Conservation (phyloP, 2,797 vertebrate genomes). For the Echiichthys vipera region DNA sequence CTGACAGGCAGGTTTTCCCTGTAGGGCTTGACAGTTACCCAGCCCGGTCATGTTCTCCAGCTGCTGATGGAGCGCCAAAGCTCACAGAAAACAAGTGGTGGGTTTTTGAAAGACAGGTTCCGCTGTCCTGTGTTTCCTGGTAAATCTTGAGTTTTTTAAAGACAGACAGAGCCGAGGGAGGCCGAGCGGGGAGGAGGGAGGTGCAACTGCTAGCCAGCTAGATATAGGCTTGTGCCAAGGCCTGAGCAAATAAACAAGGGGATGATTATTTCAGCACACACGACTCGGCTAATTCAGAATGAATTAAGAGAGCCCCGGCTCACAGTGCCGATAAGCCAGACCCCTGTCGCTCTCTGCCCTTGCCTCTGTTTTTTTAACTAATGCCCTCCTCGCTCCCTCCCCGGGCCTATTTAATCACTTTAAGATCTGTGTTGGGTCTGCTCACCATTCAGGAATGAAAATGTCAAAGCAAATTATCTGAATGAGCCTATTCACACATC, state of each 20-base stretch:
- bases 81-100: slow-evolving; percentile 50
- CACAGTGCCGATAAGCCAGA: slow-evolving; percentile 71
- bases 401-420: slow-evolving; percentile 73
- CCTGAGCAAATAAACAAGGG: slow-evolving; percentile 81
- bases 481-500: slow-evolving; percentile 72
- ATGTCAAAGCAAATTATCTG: slow-evolving; percentile 80
- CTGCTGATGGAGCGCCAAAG: slow-evolving; percentile 49
- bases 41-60: slow-evolving; percentile 50
- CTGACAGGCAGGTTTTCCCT: slow-evolving; percentile 65
- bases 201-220: slow-evolving; percentile 37
- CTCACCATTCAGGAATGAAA: slow-evolving; percentile 72
- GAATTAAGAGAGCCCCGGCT: slow-evolving; percentile 76
- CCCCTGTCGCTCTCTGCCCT: slow-evolving; percentile 59
- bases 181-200: slow-evolving; percentile 30
- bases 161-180: slow-evolving; percentile 9
- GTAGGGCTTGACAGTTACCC: slow-evolving; percentile 46
- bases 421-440: slow-evolving; percentile 69
- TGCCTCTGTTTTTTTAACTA: slow-evolving; percentile 84
- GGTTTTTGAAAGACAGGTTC: slow-evolving; percentile 58
- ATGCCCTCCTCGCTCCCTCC: slow-evolving; percentile 72
- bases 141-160: slow-evolving; percentile 50
- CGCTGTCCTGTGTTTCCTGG: slow-evolving; percentile 57
- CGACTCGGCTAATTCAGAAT: slow-evolving; percentile 73
- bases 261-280: slow-evolving; percentile 80
- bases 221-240: slow-evolving; percentile 75